phyloP scores from a whole-genome alignment of 2,797 vertebrate species.

The Gallinago nigripennis region DNA sequence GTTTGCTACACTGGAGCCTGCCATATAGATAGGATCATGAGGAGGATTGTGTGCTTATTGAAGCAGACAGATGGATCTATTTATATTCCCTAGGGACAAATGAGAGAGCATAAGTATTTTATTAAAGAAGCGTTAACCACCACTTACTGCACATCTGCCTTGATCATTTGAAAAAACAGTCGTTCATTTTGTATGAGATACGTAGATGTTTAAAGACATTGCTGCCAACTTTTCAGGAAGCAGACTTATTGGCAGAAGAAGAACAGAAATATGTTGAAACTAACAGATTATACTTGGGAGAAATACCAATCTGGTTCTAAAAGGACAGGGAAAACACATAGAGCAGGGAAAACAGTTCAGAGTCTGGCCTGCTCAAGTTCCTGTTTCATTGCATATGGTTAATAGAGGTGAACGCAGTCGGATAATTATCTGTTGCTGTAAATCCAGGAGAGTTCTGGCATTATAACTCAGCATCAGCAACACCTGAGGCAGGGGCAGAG shows the following conservation, averaged over 20 bases:
- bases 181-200: not conserved
- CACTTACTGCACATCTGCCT: slow-evolving; percentile 53
- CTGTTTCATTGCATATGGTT: not conserved
- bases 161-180: not conserved
- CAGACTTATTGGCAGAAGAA: slow-evolving; percentile 33
- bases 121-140: slow-evolving; percentile 15
- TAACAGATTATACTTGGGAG: slow-evolving; percentile 20
- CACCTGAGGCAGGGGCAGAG: not conserved
- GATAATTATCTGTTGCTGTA: not conserved
- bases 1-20: not conserved
- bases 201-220: not conserved
- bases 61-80: slow-evolving; percentile 28
- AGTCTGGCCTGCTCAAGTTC: not conserved
- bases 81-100: slow-evolving; percentile 11
- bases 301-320: slow-evolving; percentile 23
- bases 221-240: slow-evolving; percentile 41
- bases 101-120: slow-evolving; percentile 20
- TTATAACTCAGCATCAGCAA: not conserved
- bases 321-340: not conserved
- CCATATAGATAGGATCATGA: not conserved
- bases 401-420: not conserved
- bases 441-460: not conserved
- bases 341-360: not conserved
- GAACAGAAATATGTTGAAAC: slow-evolving; percentile 13
- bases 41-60: not conserved